Evolutionary conservation across 2,797 vertebrate genomes (phyloP), one percentile per base, ranked within the genome.

Genomic region (Acestrorhynchus altus): DNA sequence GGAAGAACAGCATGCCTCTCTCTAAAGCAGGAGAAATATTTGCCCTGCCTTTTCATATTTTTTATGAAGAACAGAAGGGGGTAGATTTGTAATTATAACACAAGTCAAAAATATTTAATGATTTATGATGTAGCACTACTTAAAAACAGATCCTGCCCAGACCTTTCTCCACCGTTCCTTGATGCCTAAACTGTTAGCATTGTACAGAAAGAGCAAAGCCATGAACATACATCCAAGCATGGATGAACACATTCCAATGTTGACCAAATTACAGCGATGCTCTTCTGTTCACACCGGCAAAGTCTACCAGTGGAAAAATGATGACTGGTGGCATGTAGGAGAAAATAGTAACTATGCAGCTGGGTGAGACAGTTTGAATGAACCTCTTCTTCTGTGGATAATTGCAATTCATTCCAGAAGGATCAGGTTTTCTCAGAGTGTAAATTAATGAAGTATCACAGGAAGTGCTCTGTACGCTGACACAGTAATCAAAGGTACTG

Each of bases 391-490:
- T 63, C 60, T 63, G 60, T 20, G 60, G 54, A 57, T 57, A 4
- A 39, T 20, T 35, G 28, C 0, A 22, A n/a, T 31, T 40, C 18
- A 16, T 4, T 42, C 60, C 40, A 44, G 63, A 24, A 44, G 20
- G 22, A 15, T 65, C 63, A 44, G 40, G 63, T 44, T 65, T 65
- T 46, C 63, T 65, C n/a, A 65, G 0, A 65, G 18, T 40, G 22
- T 44, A 12, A 24, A 65, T 20, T 8, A 24, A 12, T 65, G n/a
- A 65, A 44, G 44, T 44, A 12, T 0, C n/a, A 44, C 22, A 44
- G 64, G 16, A 9, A 66, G 22, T 18, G 20, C 40, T 16, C 13
- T 28, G 8, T 10, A 16, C 40, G 46, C 8, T 46, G 11, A 46
- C 46, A 66, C 16, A 46, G 22, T 28, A 24, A 28, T 4, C 42